Base-by-base conservation (phyloP, 2,888 invertebrate species). In the Epicampocera succincta region DNA sequence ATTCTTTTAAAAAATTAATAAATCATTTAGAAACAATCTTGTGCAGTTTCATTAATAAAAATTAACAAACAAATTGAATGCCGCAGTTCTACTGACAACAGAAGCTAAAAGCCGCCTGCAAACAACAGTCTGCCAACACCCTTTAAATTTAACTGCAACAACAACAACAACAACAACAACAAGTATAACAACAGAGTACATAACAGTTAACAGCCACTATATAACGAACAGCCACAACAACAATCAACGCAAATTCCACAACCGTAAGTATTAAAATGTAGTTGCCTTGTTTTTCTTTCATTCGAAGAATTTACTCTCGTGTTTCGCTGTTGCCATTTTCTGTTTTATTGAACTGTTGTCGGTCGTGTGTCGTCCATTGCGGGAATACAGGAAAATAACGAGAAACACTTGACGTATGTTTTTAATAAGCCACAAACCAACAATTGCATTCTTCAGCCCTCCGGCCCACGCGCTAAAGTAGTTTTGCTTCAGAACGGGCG, bases 51-150 rank as follows among this genome's bases (percentile, higher is more conserved):
- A 40, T 17, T 25, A 71, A 50, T 50, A 42, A 29, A 52, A 29
- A n/a, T 48, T 4, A 12, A 4, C 13, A 19, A 61, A 61, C 52
- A 42, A 17, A 56, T 1, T 42, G 56, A 69, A 46, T 50, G 54
- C 52, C 63, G 19, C 17, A 73, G 38, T 38, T 21, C 12, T 25
- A 44, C 25, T 25, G 38, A 54, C 13, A 56, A 38, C 11, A 63
- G 33, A 60, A 60, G 11, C 29, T 19, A 50, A 29, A 17, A 15
- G 12, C 12, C 25, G 40, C 29, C 33, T 65, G 65, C 25, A 66
- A 58, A n/a, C 65, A 69, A 61, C 65, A 72, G 29, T 60, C 78
- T 78, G 78, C 60, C 66, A 66, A 73, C 72, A 78, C 66, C 65
- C 72, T 46, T 66, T 25, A 15, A 38, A 54, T 54, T 33, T 33